These are phyloP conservation scores for Argya squamiceps DNA, from an alignment of 2,797 vertebrate species.

Conservation along the genomic window DNA sequence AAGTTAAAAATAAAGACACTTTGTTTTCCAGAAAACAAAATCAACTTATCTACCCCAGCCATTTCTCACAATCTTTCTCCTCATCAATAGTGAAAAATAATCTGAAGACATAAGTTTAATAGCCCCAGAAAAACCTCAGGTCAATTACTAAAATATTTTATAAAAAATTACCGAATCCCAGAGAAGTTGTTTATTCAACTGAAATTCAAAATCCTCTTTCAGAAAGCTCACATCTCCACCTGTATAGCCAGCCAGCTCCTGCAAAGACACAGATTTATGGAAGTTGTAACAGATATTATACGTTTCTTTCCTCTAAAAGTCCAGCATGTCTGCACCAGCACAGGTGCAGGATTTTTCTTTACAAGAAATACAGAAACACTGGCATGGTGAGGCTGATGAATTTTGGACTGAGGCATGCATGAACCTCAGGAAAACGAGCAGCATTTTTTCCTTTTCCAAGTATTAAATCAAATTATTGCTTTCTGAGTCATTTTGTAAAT, in stretches of 20 bases:
- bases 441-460: not conserved
- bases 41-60: not conserved
- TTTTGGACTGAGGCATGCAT: not conserved
- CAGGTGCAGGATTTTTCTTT: not conserved
- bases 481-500: not conserved
- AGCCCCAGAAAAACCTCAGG: not conserved
- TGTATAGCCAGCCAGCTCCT: constrained; percentile 94
- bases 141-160: not conserved
- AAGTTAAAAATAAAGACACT: not conserved
- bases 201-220: constrained; percentile 94
- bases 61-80: not conserved
- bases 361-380: not conserved
- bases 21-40: not conserved
- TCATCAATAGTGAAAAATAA: not conserved
- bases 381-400: not conserved
- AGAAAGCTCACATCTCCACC: constrained; percentile 92
- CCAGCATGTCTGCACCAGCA: not conserved
- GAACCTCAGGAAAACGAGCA: not conserved
- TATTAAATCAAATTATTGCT: not conserved
- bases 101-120: not conserved
- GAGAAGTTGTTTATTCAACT: constrained; percentile 86
- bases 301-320: not conserved
- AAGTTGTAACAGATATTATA: not conserved
- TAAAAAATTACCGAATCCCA: constrained; percentile 85
- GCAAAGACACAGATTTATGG: not conserved